Conservation (phyloP, 1,140 invertebrate species). For the Drosophila dunni region DNA sequence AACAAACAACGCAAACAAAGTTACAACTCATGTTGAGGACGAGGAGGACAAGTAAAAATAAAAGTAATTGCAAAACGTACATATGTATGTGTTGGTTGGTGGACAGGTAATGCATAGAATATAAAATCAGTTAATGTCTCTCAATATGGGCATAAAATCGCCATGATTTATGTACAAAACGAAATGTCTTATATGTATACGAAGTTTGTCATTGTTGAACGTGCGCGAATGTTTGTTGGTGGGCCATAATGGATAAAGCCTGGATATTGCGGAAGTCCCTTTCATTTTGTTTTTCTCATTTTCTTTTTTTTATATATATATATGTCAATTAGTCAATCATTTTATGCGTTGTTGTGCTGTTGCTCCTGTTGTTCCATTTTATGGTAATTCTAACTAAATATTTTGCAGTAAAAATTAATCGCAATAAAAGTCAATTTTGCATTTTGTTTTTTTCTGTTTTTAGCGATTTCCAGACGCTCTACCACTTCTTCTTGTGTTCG, state of each 20-base stretch:
- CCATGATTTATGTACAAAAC: conserved; percentile 75
- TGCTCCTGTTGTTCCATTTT: conserved; percentile 79
- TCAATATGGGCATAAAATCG: conserved; percentile 56
- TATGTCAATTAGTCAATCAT: conserved; percentile 68
- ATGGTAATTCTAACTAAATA: conserved; percentile 80
- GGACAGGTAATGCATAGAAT: conserved; percentile 58
- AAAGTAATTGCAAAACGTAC: conserved; percentile 55
- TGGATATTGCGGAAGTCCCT: conserved; percentile 76
- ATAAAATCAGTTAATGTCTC: conserved; percentile 79
- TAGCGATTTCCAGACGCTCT: conserved; percentile 71
- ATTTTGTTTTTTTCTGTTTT: conserved; percentile 20
- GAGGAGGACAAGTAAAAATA: conserved; percentile 60
- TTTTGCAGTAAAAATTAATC: conserved; percentile 73
- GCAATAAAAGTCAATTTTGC: conserved; percentile 59
- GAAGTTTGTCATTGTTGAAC: conserved; percentile 71
- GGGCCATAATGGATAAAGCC: conserved; percentile 47
- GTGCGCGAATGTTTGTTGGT: conserved; percentile 69
- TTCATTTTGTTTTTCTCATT: conserved; percentile 11
- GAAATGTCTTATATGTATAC: conserved; percentile 66
- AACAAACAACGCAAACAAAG: conserved; percentile 77
- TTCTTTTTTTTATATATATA: neutral
- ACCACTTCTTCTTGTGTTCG: conserved; percentile 99
- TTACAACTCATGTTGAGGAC: conserved; percentile 67
- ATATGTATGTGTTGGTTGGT: conserved; percentile 33
- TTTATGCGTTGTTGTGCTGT: conserved; percentile 49